Conservation (phyloP, 1,140 invertebrate species). For the Drosophila mojavensis region DNA sequence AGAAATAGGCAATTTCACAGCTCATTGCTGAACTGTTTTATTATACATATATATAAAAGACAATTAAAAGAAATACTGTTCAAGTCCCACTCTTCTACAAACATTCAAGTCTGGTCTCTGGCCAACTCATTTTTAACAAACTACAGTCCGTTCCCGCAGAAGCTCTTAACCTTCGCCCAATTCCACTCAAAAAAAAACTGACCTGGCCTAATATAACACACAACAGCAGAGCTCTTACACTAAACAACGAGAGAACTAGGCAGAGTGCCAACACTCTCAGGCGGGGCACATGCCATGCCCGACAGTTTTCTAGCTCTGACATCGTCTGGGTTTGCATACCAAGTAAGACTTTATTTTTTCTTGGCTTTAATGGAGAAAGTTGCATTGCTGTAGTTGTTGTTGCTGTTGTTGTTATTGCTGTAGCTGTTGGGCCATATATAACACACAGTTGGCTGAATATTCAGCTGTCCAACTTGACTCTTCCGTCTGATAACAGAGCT, state of each 20-base stretch:
- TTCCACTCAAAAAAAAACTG: slow-evolving; percentile 37
- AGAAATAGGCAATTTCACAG: no score
- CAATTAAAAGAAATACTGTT: no score
- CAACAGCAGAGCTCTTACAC: background rate
- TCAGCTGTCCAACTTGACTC: slow-evolving; percentile 42
- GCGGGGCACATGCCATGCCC: slow-evolving; percentile 36
- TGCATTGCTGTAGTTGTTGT: slow-evolving; percentile 34
- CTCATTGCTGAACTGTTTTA: no score
- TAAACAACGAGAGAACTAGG: slow-evolving; percentile 18
- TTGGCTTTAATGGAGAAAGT: slow-evolving; percentile 53
- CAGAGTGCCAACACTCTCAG: background rate
- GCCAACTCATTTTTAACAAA: background rate
- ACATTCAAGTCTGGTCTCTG: background rate
- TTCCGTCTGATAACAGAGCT: slow-evolving; percentile 65
- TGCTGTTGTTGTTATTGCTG: slow-evolving; percentile 24
- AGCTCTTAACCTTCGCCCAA: slow-evolving; percentile 33
- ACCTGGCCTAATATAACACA: slow-evolving; percentile 49
- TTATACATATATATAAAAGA: no score
- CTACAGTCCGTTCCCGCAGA: background rate
- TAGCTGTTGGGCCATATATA: slow-evolving; percentile 37
- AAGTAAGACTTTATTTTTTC: slow-evolving; percentile 28
- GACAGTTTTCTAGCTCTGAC: slow-evolving; percentile 12
- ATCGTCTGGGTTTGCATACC: slow-evolving; percentile 39
- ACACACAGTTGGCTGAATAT: slow-evolving; percentile 32
- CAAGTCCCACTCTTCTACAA: no score